These are phyloP conservation scores for Spilogale gracilis DNA, from an alignment of 2,113 vertebrate genomes.

Conservation along the genomic window DNA sequence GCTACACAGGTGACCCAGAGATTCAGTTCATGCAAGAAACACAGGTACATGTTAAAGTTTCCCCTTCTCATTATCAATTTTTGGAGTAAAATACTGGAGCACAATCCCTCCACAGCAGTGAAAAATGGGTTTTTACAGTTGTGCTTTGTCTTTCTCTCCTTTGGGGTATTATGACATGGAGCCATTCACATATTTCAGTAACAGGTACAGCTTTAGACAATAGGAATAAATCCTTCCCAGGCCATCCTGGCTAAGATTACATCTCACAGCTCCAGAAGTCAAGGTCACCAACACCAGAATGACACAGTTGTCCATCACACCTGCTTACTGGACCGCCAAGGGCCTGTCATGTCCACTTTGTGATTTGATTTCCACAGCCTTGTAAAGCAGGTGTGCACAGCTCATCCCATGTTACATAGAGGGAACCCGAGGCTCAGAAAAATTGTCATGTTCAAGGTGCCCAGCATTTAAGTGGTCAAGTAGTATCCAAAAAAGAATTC, in stretches of 20 bases:
- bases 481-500: neutral
- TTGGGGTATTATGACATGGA: neutral
- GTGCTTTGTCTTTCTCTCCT: neutral
- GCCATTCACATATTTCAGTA: neutral
- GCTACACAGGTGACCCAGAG: neutral
- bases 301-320: neutral
- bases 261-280: neutral
- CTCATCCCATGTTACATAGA: neutral
- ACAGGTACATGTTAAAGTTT: neutral
- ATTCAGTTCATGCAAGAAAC: neutral
- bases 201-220: neutral
- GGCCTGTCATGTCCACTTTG: neutral
- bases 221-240: neutral
- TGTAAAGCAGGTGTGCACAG: neutral
- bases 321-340: neutral
- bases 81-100: neutral
- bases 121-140: neutral
- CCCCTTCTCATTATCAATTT: neutral
- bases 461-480: neutral
- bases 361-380: neutral
- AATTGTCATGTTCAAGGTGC: neutral
- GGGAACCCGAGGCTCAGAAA: neutral
- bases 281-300: neutral
- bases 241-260: neutral
- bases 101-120: neutral